These are phyloP conservation scores for Polypedilum pembai DNA, from an alignment of 1,140 invertebrate species.

Conservation along the genomic window DNA sequence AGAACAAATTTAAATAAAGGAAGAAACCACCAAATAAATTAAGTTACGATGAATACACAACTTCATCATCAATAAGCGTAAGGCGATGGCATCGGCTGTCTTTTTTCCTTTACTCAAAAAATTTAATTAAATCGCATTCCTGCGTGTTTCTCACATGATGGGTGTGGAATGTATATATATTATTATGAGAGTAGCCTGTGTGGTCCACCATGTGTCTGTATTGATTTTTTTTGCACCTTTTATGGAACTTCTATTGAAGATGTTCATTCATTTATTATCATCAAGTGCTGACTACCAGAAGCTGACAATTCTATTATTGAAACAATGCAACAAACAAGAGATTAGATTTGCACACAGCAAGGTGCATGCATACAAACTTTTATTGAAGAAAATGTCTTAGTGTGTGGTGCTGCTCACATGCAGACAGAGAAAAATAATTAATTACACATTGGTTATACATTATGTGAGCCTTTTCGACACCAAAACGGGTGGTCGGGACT, in stretches of 20 bases:
- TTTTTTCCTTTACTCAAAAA: constrained; percentile 14
- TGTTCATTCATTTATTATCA: constrained; percentile 14
- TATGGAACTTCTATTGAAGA: neutral
- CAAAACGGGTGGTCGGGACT: constrained; percentile 21
- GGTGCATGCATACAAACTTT: neutral
- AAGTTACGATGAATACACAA: constrained; percentile 21
- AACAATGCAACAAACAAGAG: neutral
- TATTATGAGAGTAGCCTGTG: neutral
- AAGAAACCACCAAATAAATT: constrained; percentile 6
- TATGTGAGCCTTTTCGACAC: constrained; percentile 25
- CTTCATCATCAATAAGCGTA: constrained; percentile 15
- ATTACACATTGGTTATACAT: constrained; percentile 25
- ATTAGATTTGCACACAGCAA: constrained; percentile 4
- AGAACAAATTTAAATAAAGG: constrained; percentile 18
- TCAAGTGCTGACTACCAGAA: neutral
- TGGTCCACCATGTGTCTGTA: neutral
- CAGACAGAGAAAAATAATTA: constrained; percentile 9
- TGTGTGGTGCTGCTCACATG: no score
- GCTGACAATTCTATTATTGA: neutral
- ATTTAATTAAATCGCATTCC: constrained; percentile 28
- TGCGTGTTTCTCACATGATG: constrained; percentile 1
- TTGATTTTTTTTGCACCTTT: constrained; percentile 21
- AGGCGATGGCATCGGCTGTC: neutral
- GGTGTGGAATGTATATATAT: neutral
- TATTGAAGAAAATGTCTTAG: no score